Conservation (phyloP, 2,797 vertebrate species). For the Bucorvus abyssinicus region DNA sequence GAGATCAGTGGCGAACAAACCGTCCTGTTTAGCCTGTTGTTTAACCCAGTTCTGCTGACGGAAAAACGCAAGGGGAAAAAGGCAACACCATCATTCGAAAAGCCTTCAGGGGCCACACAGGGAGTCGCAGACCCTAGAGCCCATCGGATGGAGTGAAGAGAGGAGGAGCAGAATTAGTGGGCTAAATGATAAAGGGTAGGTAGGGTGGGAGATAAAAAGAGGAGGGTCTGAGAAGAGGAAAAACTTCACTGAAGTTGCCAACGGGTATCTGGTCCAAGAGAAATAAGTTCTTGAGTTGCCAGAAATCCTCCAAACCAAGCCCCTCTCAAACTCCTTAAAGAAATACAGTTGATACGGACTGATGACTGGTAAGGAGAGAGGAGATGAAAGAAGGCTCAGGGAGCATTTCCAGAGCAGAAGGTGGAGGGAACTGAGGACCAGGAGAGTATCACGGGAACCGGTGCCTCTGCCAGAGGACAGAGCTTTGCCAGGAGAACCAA, state of each 20-base stretch:
- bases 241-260: background rate
- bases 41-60: background rate
- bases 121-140: background rate
- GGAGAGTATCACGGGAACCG: background rate
- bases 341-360: background rate
- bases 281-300: background rate
- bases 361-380: background rate
- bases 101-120: background rate
- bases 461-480: background rate
- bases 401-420: background rate
- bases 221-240: background rate
- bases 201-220: background rate
- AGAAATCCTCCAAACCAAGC: background rate
- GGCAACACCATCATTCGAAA: background rate
- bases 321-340: background rate
- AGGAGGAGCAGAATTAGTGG: background rate
- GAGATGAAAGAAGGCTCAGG: background rate
- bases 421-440: rapidly evolving
- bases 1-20: background rate
- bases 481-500: background rate
- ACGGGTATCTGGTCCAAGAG: background rate
- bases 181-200: background rate
- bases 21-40: background rate
- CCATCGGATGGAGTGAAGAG: background rate
- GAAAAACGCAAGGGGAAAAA: background rate